Evolutionary conservation across 2,888 invertebrate species (phyloP).

Genomic region (Cryptocephalus primarius): DNA sequence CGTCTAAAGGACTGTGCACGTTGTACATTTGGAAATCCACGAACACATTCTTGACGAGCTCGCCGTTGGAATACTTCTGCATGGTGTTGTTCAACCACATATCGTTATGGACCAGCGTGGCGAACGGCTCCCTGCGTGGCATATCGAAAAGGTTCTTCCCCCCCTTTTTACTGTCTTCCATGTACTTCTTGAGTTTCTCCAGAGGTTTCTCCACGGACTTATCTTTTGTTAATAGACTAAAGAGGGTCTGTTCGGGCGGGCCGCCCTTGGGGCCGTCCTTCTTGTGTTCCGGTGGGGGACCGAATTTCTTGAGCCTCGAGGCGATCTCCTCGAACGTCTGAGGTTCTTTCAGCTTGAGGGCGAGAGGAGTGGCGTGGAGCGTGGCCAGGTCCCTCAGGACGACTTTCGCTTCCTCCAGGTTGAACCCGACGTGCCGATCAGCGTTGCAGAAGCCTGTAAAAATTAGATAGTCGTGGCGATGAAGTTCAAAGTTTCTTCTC

Average conservation of each 20-base stretch:
- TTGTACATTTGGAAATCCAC: slow-evolving; percentile 21
- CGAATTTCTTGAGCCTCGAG: background rate
- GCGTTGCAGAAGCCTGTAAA: slow-evolving; percentile 31
- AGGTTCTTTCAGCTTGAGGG: slow-evolving; percentile 35
- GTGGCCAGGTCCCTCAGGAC: slow-evolving; percentile 38
- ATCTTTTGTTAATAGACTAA: no score
- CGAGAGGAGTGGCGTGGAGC: slow-evolving; percentile 44
- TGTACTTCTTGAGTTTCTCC: background rate
- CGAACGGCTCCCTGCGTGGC: slow-evolving; percentile 33
- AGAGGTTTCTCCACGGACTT: no score
- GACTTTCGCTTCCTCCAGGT: slow-evolving; percentile 35
- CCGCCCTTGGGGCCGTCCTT: background rate
- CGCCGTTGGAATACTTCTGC: slow-evolving; percentile 30
- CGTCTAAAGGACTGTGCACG: slow-evolving; percentile 15
- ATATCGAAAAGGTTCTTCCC: background rate
- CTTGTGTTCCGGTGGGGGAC: background rate
- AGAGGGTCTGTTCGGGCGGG: no score
- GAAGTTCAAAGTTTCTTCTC: no score
- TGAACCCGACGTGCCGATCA: slow-evolving; percentile 36
- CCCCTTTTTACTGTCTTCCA: background rate
- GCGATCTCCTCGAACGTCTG: slow-evolving; percentile 22
- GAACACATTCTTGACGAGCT: slow-evolving; percentile 13
- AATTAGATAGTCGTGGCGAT: no score
- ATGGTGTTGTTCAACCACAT: slow-evolving; percentile 51
- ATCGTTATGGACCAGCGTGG: slow-evolving; percentile 43